phyloP scores from a whole-genome alignment of 2,888 invertebrate species.

The Trichopoda pennipes region DNA sequence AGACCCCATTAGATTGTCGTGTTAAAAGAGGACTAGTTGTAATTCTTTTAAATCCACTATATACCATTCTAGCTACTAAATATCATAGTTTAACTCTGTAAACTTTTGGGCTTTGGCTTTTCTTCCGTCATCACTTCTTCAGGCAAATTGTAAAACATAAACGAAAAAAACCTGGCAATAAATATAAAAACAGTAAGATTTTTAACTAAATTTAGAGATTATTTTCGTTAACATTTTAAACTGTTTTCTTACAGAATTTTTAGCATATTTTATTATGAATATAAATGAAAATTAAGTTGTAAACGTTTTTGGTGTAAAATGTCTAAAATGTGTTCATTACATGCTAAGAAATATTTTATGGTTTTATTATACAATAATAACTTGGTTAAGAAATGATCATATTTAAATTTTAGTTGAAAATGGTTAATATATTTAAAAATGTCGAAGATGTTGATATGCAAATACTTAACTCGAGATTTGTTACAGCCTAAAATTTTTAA shows the following conservation, averaged over 20 bases:
- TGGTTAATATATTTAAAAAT: no score
- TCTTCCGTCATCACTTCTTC: constrained; percentile 67
- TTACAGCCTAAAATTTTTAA: no score
- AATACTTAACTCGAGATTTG: no score
- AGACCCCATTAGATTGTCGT: no score
- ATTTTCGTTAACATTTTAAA: constrained; percentile 14
- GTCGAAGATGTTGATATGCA: no score
- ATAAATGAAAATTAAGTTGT: constrained; percentile 62
- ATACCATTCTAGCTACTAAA: constrained; percentile 52
- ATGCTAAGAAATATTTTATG: constrained; percentile 44
- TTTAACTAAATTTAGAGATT: constrained; percentile 57
- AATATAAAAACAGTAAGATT: constrained; percentile 32
- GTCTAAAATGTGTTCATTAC: constrained; percentile 51
- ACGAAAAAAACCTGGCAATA: constrained; percentile 9
- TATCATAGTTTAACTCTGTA: constrained; percentile 20
- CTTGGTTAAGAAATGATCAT: constrained; percentile 3
- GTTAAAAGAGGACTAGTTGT: constrained; percentile 14
- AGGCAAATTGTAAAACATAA: constrained; percentile 54
- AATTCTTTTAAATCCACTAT: constrained; percentile 10
- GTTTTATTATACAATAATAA: constrained; percentile 42
- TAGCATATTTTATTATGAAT: constrained; percentile 58
- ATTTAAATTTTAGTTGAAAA: neutral
- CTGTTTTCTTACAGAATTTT: constrained; percentile 10
- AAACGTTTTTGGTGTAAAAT: constrained; percentile 43
- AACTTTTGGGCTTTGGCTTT: constrained; percentile 44